phyloP scores from a whole-genome alignment of 2,797 vertebrate genomes.

The Mus caroli region DNA sequence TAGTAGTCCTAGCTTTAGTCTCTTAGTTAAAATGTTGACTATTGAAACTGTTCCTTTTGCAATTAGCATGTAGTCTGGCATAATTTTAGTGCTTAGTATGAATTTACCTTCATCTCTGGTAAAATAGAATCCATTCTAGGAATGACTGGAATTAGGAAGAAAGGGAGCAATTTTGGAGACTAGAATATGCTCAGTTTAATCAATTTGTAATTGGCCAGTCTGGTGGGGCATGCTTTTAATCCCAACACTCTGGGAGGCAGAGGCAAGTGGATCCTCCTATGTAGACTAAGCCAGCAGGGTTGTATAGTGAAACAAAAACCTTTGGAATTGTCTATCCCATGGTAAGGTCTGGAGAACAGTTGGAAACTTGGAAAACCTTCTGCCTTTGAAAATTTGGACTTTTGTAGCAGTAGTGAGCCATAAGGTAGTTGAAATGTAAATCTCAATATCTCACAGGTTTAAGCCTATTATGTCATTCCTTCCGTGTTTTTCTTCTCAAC shows the following conservation, averaged over 20 bases:
- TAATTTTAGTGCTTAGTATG: constrained; percentile 52
- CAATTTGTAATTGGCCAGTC: constrained; percentile 11
- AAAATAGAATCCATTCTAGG: not conserved
- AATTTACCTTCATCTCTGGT: constrained; percentile 47
- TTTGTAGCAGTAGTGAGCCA: not conserved
- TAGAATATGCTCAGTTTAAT: not conserved
- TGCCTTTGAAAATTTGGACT: not conserved
- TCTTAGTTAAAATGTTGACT: constrained; percentile 23
- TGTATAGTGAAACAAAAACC: not conserved
- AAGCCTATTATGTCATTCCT: not conserved
- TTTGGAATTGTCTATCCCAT: not conserved
- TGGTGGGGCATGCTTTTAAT: not conserved
- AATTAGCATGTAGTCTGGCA: constrained; percentile 51
- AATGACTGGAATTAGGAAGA: not conserved
- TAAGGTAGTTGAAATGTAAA: not conserved
- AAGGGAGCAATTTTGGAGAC: constrained; percentile 36
- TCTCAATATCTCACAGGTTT: not conserved
- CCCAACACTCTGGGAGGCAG: not conserved
- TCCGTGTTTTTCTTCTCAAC: constrained; percentile 29
- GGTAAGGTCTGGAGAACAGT: not conserved
- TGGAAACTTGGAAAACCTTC: not conserved
- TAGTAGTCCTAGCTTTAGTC: constrained; percentile 51
- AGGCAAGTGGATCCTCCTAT: not conserved
- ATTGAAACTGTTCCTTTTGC: constrained; percentile 43
- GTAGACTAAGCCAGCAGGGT: not conserved